Evolutionary conservation across 2,113 vertebrate species (phyloP), one percentile per base, ranked within the genome.

Genomic region (Amblyopsis rosae): DNA sequence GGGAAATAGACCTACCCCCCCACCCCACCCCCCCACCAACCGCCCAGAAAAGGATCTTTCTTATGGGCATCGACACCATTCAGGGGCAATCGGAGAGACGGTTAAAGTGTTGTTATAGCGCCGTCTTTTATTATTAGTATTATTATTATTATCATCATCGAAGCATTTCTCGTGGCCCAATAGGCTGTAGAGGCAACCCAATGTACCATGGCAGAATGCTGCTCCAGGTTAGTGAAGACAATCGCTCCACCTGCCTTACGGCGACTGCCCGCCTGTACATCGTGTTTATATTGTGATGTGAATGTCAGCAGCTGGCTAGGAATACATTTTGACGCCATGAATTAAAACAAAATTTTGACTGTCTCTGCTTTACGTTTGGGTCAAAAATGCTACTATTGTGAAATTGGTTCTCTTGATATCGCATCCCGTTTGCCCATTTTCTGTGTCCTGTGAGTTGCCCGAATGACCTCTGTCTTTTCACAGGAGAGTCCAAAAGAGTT

Each of bases 211-310:
- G 54, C 53, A 75, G 50, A 10, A 45, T 62, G 5, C 59, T 60
- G 59, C 84, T 60, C 67, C 54, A 73, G 68, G 41, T 67, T 75
- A 33, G 81, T n/a, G 59, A 69, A 82, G 90, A 90, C 86, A 90
- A 89, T 89, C 89, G 73, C 63, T 86, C 83, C 68, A 15, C 80
- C 81, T 86, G 88, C 89, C 87, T 90, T 88, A 90, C 87, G 64
- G 48, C 65, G 19, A 60, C 41, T 53, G 47, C 48, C 32, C 16
- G 3, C 58, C 62, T 90, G 87, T 90, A 90, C 82, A 90, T 86
- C 81, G 72, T 87, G 88, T 90, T 89, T 89, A 91, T 91, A 88
- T 89, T 90, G 89, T 90, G 85, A 90, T 77, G 84, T 87, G 80
- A 88, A 80, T 73, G 83, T 84, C 80, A 78, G 75, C 85, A 69